Percentiles rank a stretch among this genome's conserved stretches.
phyloP scores from a whole-genome alignment of 2,113 vertebrate genomes.

The Hepsetus odoe region DNA sequence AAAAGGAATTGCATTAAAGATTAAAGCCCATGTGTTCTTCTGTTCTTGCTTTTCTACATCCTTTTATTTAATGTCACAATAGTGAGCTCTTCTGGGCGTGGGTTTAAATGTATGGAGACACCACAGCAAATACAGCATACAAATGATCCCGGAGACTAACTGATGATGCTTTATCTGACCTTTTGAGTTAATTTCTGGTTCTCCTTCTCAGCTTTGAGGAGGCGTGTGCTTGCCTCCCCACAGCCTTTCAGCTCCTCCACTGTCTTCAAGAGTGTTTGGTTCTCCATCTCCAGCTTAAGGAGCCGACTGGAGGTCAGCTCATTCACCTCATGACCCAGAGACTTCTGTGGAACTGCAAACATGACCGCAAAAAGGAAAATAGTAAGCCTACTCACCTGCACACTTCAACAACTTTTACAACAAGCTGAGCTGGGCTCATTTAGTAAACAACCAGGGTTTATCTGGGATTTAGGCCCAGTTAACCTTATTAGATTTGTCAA shows the following conservation, averaged over 20 bases:
- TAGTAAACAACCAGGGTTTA: constrained; percentile 60
- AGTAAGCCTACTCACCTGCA: neutral
- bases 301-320: constrained; percentile 93
- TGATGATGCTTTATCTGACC: constrained; percentile 66
- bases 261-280: constrained; percentile 90
- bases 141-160: neutral
- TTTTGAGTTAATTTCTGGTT: constrained; percentile 89
- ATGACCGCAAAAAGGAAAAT: neutral
- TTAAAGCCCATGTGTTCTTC: neutral
- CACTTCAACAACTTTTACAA: neutral
- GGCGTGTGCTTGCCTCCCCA: constrained; percentile 75
- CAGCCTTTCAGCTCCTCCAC: constrained; percentile 87
- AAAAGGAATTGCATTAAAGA: constrained; percentile 14
- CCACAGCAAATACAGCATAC: neutral
- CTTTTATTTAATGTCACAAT: neutral
- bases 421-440: constrained; percentile 27
- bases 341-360: constrained; percentile 87
- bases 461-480: constrained; percentile 62
- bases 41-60: neutral
- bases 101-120: neutral
- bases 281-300: constrained; percentile 96
- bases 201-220: constrained; percentile 86
- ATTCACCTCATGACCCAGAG: constrained; percentile 93
- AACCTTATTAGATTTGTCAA: constrained; percentile 67
- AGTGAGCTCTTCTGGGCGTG: neutral